phyloP scores from a whole-genome alignment of 2,113 vertebrate genomes.

The Mungos mungo region DNA sequence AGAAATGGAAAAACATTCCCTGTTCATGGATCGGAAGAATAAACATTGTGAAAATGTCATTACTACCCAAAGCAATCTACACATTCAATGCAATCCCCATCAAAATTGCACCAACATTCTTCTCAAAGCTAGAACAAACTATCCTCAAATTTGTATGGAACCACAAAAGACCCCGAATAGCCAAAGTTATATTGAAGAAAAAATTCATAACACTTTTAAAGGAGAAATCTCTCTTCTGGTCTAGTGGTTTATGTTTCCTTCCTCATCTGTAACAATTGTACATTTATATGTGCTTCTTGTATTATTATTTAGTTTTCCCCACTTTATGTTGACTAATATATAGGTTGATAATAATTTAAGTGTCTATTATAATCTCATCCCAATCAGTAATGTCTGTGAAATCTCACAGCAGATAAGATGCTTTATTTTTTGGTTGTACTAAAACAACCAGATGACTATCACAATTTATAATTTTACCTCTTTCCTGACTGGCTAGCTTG shows the following conservation, averaged over 20 bases:
- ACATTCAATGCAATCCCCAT: too few species aligned
- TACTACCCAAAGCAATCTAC: too few species aligned
- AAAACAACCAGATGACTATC: background rate
- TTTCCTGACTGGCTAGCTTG: background rate
- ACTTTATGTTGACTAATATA: background rate
- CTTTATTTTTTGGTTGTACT: background rate
- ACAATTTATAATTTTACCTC: background rate
- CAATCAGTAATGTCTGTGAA: background rate
- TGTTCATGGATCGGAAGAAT: too few species aligned
- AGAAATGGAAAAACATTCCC: too few species aligned
- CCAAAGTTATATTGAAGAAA: too few species aligned
- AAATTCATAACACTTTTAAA: background rate
- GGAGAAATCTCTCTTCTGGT: background rate
- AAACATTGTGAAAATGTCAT: too few species aligned
- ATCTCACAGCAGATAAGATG: background rate
- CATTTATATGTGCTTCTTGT: background rate
- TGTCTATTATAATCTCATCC: background rate
- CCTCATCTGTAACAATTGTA: background rate
- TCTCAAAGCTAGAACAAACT: too few species aligned
- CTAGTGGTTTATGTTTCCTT: background rate
- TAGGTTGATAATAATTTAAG: background rate
- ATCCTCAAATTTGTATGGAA: too few species aligned
- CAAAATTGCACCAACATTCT: too few species aligned
- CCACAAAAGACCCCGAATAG: too few species aligned
- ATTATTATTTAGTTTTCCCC: background rate